Conservation (phyloP, 2,113 vertebrate genomes). For the Gadus chalcogrammus region DNA sequence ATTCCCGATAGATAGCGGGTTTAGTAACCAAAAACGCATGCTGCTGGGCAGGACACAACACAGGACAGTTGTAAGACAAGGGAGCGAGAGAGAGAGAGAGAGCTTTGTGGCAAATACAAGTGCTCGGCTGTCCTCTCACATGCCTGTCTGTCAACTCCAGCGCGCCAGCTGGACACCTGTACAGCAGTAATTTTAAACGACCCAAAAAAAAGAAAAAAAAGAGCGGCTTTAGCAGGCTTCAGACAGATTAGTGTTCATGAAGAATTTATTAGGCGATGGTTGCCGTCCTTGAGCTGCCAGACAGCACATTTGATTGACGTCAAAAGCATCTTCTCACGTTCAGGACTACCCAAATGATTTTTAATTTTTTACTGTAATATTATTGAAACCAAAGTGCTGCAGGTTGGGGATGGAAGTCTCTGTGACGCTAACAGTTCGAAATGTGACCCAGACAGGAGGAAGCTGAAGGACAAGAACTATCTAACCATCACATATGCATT, state of each 20-base stretch:
- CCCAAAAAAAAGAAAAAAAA: constrained; percentile 43
- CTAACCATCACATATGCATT: constrained; percentile 40
- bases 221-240: neutral
- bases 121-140: constrained; percentile 70
- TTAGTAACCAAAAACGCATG: constrained; percentile 70
- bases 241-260: constrained; percentile 20
- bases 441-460: constrained; percentile 63
- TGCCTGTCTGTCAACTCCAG: constrained; percentile 65
- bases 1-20: constrained; percentile 49
- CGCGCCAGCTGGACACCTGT: constrained; percentile 65
- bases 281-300: too few species aligned
- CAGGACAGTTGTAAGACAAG: constrained; percentile 68
- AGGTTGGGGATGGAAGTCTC: constrained; percentile 18
- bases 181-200: constrained; percentile 67
- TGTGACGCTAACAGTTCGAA: constrained; percentile 53
- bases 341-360: too few species aligned
- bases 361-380: too few species aligned
- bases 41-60: constrained; percentile 61
- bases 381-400: neutral
- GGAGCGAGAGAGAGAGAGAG: constrained; percentile 63
- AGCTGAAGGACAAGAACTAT: constrained; percentile 23
- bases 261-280: constrained; percentile 38
- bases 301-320: too few species aligned
- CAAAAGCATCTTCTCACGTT: too few species aligned
- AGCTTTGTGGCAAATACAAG: constrained; percentile 75